Evolutionary conservation across 2,797 vertebrate genomes (phyloP).

Genomic region (Triplophysa yarkandensis): DNA sequence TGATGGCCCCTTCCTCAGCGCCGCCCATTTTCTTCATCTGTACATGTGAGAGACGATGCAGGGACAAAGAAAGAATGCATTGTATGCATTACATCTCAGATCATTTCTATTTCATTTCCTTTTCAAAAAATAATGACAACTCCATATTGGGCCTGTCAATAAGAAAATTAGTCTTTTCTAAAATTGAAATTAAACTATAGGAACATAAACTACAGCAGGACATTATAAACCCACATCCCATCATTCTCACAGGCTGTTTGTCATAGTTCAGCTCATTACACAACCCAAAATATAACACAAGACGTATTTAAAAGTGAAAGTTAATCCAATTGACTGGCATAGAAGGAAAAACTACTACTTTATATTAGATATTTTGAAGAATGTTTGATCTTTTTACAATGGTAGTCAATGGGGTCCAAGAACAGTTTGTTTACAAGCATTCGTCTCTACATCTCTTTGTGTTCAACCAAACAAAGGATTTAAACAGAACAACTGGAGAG

Average conservation of each 20-base stretch:
- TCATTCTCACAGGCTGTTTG: constrained; percentile 20
- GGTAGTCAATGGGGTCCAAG: too few relatives aligned
- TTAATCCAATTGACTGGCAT: too few relatives aligned
- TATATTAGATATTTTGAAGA: too few relatives aligned
- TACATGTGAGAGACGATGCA: constrained; percentile 7
- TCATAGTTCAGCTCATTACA: constrained; percentile 35
- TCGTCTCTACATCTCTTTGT: too few relatives aligned
- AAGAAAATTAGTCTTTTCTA: too few relatives aligned
- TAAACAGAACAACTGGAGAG: too few relatives aligned
- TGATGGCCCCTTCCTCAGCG: constrained; percentile 31
- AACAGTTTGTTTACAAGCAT: too few relatives aligned
- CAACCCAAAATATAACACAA: constrained; percentile 8
- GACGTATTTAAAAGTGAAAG: too few relatives aligned
- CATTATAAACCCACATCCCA: constrained; percentile 34
- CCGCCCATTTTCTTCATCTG: constrained; percentile 30
- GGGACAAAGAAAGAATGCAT: constrained; percentile 31
- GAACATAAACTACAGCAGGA: background rate
- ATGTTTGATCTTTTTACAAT: too few relatives aligned
- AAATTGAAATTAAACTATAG: background rate
- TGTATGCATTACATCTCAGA: background rate
- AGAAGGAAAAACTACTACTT: too few relatives aligned
- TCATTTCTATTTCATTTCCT: background rate
- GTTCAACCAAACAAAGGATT: too few relatives aligned
- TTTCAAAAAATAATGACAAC: too few relatives aligned
- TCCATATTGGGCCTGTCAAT: background rate